Evolutionary conservation across 2,888 invertebrate species (phyloP), one percentile per base, ranked within the genome.

Genomic region (Phytoseiulus persimilis): DNA sequence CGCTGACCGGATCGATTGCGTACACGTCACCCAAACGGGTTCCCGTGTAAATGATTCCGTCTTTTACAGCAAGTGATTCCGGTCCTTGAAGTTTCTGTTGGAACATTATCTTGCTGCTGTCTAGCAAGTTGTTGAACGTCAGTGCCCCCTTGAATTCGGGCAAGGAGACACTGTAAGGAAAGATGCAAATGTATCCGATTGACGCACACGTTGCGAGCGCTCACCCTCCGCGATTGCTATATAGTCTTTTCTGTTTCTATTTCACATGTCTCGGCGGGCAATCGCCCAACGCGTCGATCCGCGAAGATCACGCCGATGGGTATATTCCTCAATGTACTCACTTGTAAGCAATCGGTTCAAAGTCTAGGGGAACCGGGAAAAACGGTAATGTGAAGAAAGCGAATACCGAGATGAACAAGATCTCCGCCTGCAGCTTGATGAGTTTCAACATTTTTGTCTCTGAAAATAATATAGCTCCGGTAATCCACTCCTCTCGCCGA

Each of bases 21-120:
- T 90, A 90, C 45, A 90, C 90, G 89, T 91, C 91, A 84, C 89
- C 90, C 31, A 91, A 89, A 90, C 90, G 87, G 33, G 87, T 87
- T 33, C 87, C 91, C n/a, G 91, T 91, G 33, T 91, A 91, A n/a
- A 91, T 65, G 33, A 83, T 83, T 28, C 87, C 90, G 33, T 90
- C 84, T 23, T 87, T 90, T 3, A 89, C 84, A n/a, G 83, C 89
- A 31, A 91, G 32, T 31, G 91, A 90, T 89, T 91, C 91, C 32
- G 91, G 91, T n/a, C 91, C 91, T 28, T 90, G 83, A 31, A 91
- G 83, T 23, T 83, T 31, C 9, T 90, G 46, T 31, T 89, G 45
- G 23, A 83, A 83, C 9, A 91, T 31, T 11, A 83, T 45, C 28
- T 90, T 83, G 11, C 90, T 83, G 23, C 90, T 91, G 31, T 90